Base-by-base conservation (phyloP, 2,113 vertebrate genomes). In the Amia ocellicauda region DNA sequence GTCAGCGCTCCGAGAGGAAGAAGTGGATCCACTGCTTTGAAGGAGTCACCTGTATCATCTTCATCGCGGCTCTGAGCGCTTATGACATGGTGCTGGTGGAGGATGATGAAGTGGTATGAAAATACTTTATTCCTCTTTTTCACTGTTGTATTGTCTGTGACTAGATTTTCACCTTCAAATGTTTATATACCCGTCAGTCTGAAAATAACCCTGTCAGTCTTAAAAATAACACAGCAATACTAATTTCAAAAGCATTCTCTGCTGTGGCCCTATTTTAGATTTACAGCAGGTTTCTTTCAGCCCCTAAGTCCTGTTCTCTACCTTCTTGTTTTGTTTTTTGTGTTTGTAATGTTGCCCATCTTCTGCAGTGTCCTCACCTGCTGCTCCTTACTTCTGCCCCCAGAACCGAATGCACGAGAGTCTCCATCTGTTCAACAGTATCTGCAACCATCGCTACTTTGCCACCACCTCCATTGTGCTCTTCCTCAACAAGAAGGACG, bases 21-120 rank as follows among this genome's bases (percentile, higher is more conserved):
- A 99, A 99, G 78, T 98, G 96, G 97, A 99, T 99, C 76, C 96
- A 98, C 51, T 98, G 96, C 80, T 99, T 99, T 2, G 96, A 99
- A 78, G 97, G 96, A 0, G 96, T 98, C 50, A 98, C 97, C 58
- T 98, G 95, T 68, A 99, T 98, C 80, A 98, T 98, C 80, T 98
- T 98, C 86, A 97, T 97, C 0, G 97, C 92, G 0, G 95, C 97
- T 22, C 85, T 98, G 77, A 98, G 96, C 54, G 94, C 97, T 70
- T 99, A 96, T 0, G 97, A 98, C 85, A 95, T 97, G 94, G 94
- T 97, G 74, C 76, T 96, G 63, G 92, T 95, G 77, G 94, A 96
- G 79, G 93, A 96, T 0, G 93, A 96, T 0, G 92, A 96, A 91
- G 94, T 96, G 90, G 93, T 96, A 74, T 71, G 88, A 72, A 24